Conservation (phyloP, 2,113 vertebrate genomes). For the Cettia cetti region DNA sequence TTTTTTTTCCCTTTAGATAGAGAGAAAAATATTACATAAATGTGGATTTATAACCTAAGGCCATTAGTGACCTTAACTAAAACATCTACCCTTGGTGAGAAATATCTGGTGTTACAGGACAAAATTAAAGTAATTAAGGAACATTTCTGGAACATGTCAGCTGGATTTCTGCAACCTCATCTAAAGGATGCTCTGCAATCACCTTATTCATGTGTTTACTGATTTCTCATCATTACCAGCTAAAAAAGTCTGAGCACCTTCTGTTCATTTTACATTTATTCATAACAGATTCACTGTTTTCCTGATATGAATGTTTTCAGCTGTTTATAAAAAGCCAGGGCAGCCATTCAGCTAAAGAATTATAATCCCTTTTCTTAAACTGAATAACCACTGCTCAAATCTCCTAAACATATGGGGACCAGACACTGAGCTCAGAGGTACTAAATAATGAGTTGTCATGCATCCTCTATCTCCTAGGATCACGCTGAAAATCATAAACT, state of each 20-base stretch:
- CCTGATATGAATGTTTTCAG: background rate
- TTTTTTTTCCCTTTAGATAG: background rate
- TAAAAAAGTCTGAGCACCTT: background rate
- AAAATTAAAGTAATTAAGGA: background rate
- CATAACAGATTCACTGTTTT: background rate
- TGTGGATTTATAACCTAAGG: background rate
- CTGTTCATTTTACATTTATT: constrained; percentile 5
- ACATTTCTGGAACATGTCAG: background rate
- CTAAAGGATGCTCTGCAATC: background rate
- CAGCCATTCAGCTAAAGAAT: background rate
- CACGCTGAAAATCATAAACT: background rate
- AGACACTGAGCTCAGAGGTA: background rate
- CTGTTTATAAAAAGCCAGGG: background rate
- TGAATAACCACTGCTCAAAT: background rate
- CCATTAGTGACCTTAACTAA: background rate
- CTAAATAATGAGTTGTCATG: background rate
- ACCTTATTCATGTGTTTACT: background rate
- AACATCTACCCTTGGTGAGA: background rate
- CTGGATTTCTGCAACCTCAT: background rate
- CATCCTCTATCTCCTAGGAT: background rate
- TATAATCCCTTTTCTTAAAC: background rate
- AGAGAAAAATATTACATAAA: background rate
- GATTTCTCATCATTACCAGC: background rate
- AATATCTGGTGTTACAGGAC: background rate
- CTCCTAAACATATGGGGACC: background rate